Evolutionary conservation across 1,140 invertebrate genomes (phyloP).

Genomic region (Hypsibius dujardini): DNA sequence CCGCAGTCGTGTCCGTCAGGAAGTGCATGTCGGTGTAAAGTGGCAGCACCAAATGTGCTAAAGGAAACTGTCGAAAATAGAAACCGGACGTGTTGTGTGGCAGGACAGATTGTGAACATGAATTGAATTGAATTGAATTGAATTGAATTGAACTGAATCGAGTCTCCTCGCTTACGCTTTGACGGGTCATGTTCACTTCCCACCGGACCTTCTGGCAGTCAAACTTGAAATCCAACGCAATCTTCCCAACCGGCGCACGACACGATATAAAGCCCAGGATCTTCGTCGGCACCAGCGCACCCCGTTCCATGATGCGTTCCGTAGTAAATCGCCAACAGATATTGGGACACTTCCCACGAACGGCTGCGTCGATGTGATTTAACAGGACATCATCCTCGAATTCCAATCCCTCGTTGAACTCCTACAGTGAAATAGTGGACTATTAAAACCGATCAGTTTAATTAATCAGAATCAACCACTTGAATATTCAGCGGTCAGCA

Average conservation of each 20-base stretch:
- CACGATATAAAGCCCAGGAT: not conserved
- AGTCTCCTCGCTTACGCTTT: no score
- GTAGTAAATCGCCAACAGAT: not conserved
- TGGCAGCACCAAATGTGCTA: not conserved
- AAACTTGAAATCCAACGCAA: not conserved
- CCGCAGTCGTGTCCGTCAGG: not conserved
- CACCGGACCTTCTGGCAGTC: not conserved
- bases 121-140: no score
- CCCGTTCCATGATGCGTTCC: not conserved
- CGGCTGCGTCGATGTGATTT: not conserved
- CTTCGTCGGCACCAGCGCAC: not conserved
- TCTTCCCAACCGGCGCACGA: not conserved
- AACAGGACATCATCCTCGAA: not conserved
- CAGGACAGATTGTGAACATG: no score
- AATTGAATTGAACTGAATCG: no score
- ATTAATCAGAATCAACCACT: no score
- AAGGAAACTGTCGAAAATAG: not conserved
- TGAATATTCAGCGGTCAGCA: no score
- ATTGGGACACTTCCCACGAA: not conserved
- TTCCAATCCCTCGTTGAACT: conserved; percentile 1
- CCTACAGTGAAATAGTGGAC: no score
- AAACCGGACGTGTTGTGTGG: no score
- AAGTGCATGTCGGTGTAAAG: not conserved
- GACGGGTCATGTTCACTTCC: not conserved
- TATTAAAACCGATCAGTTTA: no score